These are phyloP conservation scores for Chondrilla cf. caribensis DNA, from an alignment of 37 sponge, comb jelly and placozoan genomes.

Conservation along the genomic window DNA sequence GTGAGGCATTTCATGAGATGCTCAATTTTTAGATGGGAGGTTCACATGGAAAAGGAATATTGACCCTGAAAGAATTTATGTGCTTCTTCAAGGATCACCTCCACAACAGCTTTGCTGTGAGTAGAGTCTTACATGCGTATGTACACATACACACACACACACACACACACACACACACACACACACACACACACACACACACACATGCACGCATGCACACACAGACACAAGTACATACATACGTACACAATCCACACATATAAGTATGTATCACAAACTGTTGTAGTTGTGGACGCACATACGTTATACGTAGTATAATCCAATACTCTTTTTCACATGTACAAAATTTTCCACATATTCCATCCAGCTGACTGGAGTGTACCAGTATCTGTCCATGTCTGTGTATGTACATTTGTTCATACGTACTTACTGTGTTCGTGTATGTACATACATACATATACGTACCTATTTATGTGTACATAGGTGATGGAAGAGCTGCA, in stretches of 20 bases:
- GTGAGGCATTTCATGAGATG: no score
- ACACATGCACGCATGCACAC: neutral
- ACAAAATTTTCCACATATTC: no score
- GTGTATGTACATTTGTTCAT: no score
- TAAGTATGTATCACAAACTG: no score
- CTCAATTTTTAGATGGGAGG: conserved; percentile 7
- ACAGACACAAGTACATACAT: neutral
- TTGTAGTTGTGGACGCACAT: no score
- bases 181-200: neutral
- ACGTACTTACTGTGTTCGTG: neutral
- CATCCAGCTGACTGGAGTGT: no score
- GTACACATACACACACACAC: neutral
- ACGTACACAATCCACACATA: neutral
- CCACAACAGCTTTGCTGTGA: neutral
- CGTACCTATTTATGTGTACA: neutral
- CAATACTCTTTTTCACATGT: no score
- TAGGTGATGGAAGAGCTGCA: conserved; percentile 60
- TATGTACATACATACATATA: neutral
- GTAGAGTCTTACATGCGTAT: no score
- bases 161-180: neutral
- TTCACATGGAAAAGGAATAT: neutral
- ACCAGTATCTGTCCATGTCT: no score
- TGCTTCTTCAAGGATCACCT: conserved; percentile 5
- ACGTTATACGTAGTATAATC: no score
- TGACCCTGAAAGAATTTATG: conserved; percentile 3